Base-by-base conservation (phyloP, 2,797 vertebrate species). In the Spinibarbus caldwelli region DNA sequence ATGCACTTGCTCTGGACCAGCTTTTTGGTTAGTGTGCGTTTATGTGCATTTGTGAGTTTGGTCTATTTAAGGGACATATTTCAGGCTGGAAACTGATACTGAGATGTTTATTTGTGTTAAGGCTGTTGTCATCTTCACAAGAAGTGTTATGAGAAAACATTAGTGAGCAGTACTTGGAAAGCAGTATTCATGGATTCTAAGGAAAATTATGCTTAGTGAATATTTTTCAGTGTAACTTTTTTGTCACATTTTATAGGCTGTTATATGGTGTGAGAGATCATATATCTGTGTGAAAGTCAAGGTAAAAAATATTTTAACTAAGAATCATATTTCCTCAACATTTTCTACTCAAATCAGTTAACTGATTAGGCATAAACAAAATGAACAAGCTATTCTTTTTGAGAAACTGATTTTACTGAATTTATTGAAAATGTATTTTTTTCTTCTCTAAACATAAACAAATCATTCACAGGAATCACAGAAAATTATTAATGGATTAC, bases 1-100 rank as follows among this genome's bases (percentile, higher is more conserved):
- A 98, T 0, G 97, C 97, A 31, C 94, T 98, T 0, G 97, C 97
- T 84, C 90, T 96, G 90, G 97, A 98, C 19, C 92, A 96, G 10
- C 95, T 98, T 21, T 98, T 98, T 29, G 97, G 97, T 98, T 87
- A 83, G 90, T 87, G 43, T 36, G 82, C 26, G 31, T n/a, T 68
- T 47, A 4, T 49, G 21, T 52, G 4, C 38, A n/a, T 75, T 43
- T 29, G 23, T 59, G 34, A 15, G 45, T 26, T 57, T 54, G 38
- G n/a, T 45, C 54, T 82, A 0, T 26, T 70, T 38, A 57, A 38
- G 14, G 17, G 36, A 4, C n/a, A 23, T 14, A 29, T 84, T 54
- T 59, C 41, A 15, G 26, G 10, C 12, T 71, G 49, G 12, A 59
- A 23, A 43, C 54, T 38, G 23, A 68, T 71, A 57, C 26, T 49